phyloP scores from a whole-genome alignment of 2,797 vertebrate genomes.

The Gymnothorax reevesii region DNA sequence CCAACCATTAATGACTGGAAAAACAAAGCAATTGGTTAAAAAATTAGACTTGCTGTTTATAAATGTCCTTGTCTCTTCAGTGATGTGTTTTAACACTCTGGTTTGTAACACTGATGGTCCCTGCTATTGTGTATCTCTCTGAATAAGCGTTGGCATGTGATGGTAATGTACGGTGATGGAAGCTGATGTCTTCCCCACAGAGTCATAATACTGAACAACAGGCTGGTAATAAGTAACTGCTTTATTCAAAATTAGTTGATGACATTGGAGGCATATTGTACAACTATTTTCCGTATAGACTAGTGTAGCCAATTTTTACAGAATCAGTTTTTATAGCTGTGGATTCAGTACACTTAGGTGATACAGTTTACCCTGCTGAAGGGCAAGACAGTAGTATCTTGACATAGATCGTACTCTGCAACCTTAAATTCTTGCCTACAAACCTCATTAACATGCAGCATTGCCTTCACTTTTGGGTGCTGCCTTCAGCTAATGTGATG shows the following conservation, averaged over 20 bases:
- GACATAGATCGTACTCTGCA: no score
- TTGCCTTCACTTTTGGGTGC: neutral
- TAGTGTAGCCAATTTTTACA: neutral
- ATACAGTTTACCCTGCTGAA: neutral
- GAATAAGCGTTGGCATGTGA: neutral
- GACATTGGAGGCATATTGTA: neutral
- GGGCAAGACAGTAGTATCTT: neutral
- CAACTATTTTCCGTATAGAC: neutral
- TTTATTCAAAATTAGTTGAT: neutral
- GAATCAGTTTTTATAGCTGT: neutral
- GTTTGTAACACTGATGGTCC: neutral
- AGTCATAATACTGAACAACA: neutral
- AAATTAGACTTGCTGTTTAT: no score
- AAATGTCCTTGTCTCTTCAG: no score
- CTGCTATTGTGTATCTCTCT: neutral
- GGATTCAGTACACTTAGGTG: neutral
- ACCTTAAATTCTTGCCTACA: no score
- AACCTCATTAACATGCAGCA: neutral
- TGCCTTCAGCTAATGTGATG: neutral
- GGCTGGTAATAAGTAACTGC: neutral
- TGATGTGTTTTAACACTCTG: no score
- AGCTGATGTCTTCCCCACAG: neutral
- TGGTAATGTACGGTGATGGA: neutral
- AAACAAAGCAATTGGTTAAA: neutral
- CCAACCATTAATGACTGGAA: neutral